Evolutionary conservation across 2,888 invertebrate species (phyloP).

Genomic region (Dolichopus griseipennis): DNA sequence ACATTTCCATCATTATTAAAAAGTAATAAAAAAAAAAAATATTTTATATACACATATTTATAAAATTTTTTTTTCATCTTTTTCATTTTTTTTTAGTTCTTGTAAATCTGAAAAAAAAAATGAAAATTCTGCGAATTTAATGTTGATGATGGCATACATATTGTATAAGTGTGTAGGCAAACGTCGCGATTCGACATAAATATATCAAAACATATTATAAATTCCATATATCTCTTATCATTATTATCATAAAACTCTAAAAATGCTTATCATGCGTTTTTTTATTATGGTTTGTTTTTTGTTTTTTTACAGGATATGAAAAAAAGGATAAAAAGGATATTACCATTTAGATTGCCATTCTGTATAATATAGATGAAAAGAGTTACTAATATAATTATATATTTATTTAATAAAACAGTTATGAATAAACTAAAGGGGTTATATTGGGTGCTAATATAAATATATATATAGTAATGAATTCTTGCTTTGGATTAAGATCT

Average conservation of each 20-base stretch:
- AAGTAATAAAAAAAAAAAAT: not conserved
- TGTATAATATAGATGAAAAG: no score
- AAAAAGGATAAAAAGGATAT: no score
- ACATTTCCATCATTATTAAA: conserved; percentile 6
- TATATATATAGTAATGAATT: no score
- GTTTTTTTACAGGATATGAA: no score
- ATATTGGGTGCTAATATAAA: no score
- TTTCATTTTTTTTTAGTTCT: not conserved
- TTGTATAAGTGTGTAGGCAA: not conserved
- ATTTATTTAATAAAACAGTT: no score
- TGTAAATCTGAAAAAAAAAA: not conserved
- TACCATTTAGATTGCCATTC: no score
- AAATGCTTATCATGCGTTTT: conserved; percentile 3
- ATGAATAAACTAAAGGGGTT: no score
- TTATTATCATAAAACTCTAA: conserved; percentile 1
- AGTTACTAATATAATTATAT: no score
- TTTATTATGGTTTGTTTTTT: not conserved
- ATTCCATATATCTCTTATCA: not conserved
- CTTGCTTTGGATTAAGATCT: no score
- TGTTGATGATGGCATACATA: not conserved
- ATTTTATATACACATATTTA: no score
- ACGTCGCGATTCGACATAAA: not conserved
- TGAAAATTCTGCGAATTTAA: not conserved
- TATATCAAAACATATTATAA: not conserved
- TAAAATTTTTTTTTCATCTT: not conserved